Conservation (phyloP, 2,113 vertebrate genomes). For the Vombatus ursinus region DNA sequence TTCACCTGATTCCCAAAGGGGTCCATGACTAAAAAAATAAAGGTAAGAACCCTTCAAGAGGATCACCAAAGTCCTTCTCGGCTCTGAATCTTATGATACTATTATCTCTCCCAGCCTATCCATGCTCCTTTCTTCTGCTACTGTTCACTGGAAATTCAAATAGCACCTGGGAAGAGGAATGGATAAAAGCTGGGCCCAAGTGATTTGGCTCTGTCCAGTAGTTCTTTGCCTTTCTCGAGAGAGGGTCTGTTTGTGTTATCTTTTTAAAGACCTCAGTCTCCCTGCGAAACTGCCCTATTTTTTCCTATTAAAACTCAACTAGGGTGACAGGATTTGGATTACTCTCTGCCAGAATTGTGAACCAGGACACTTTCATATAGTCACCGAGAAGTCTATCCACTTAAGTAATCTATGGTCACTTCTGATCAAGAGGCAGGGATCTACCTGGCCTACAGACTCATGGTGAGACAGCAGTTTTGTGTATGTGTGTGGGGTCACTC, state of each 20-base stretch:
- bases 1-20: not conserved
- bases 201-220: not conserved
- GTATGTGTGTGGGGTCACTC: no score
- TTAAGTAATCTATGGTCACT: not conserved
- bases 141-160: not conserved
- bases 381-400: not conserved
- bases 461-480: not conserved
- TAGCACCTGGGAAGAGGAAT: not conserved
- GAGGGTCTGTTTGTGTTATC: not conserved
- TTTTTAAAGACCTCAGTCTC: not conserved
- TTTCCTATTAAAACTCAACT: not conserved
- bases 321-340: not conserved
- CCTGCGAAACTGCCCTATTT: not conserved
- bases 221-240: not conserved
- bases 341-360: not conserved
- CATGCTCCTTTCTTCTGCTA: not conserved
- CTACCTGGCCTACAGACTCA: not conserved
- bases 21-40: not conserved
- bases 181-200: not conserved
- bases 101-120: not conserved
- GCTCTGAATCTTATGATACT: not conserved
- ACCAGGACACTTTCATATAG: not conserved
- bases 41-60: not conserved
- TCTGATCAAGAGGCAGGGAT: constrained; percentile 9
- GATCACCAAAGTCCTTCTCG: not conserved